Conservation (phyloP, 2,797 vertebrate species). For the Bradypodion ventrale region DNA sequence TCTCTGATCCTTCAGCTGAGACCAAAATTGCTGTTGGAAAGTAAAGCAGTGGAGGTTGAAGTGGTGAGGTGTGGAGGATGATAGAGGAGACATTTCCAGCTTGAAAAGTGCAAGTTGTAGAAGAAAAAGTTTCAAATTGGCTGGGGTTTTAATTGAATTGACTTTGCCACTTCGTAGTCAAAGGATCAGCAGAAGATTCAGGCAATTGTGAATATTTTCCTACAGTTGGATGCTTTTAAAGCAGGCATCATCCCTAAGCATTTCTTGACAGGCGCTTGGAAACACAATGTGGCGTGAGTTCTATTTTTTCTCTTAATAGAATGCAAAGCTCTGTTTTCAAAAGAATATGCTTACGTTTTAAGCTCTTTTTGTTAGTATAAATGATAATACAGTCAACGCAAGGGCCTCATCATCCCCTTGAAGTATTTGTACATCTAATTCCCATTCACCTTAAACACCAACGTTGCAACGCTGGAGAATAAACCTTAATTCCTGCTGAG, state of each 20-base stretch:
- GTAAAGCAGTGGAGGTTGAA: background rate
- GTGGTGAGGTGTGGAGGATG: too few relatives aligned
- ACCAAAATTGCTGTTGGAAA: background rate
- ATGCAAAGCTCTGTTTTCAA: constrained; percentile 69
- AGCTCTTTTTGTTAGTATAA: constrained; percentile 63
- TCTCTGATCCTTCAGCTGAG: background rate
- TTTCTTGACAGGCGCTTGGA: constrained; percentile 66
- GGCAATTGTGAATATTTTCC: constrained; percentile 51
- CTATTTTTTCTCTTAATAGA: constrained; percentile 64
- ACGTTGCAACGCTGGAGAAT: background rate
- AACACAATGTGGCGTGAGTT: constrained; percentile 49
- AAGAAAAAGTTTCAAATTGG: background rate
- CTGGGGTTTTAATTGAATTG: constrained; percentile 9
- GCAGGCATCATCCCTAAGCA: constrained; percentile 59
- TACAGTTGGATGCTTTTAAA: constrained; percentile 47
- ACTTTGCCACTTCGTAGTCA: background rate
- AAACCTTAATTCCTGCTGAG: constrained; percentile 25
- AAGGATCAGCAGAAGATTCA: constrained; percentile 10
- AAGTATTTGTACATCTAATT: constrained; percentile 57
- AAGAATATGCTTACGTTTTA: constrained; percentile 60
- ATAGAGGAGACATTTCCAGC: background rate
- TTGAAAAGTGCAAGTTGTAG: background rate
- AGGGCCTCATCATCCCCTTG: constrained; percentile 65
- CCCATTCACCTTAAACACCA: constrained; percentile 52
- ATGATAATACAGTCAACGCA: constrained; percentile 67